Evolutionary conservation across 2,797 vertebrate species (phyloP), one percentile per base, ranked within the genome.

Genomic region (Eutrigla gurnardus): DNA sequence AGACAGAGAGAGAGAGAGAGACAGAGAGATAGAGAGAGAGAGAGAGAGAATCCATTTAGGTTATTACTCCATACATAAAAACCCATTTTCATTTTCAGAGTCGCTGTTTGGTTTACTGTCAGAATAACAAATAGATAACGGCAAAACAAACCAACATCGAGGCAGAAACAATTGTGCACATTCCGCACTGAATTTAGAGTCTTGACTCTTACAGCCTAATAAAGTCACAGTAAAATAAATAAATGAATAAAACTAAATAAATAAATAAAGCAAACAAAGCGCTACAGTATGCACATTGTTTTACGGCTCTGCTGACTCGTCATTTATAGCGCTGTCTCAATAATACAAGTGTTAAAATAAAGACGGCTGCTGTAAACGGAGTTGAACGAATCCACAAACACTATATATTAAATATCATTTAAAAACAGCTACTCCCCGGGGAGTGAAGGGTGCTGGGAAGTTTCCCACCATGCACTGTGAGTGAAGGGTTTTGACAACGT

Each of bases 1-100:
- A 82, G 85, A 87, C 76, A 87, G 47, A 68, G 40, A 8, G 40
- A 55, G 33, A 60, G 50, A 88, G 39, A 59, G 65, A 47, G 52
- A 43, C 40, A 62, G 59, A 37, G 53, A 67, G 18, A 46, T n/a
- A 76, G 59, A 62, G 63, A 71, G 45, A 17, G 70, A 77, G 65
- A 57, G 63, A 86, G 25, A 70, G 72, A 66, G 93, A 93, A 94
- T 94, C 93, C 92, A 95, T 94, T 95, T 92, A 93, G 81, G 90
- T 93, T 93, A 94, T 94, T 94, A 93, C 90, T 93, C 88, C 80
- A 93, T 90, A 94, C 91, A 94, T 94, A 94, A 94, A 25, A 95
- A 93, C 91, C 83, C 82, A 94, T 94, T 94, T 94, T 93, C 90
- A 92, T 93, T 95, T 93, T 91, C 92, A 84, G 88, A 91, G 91